Evolutionary conservation across 2,113 vertebrate genomes (phyloP).

Genomic region (Psittacula cyanocephala): DNA sequence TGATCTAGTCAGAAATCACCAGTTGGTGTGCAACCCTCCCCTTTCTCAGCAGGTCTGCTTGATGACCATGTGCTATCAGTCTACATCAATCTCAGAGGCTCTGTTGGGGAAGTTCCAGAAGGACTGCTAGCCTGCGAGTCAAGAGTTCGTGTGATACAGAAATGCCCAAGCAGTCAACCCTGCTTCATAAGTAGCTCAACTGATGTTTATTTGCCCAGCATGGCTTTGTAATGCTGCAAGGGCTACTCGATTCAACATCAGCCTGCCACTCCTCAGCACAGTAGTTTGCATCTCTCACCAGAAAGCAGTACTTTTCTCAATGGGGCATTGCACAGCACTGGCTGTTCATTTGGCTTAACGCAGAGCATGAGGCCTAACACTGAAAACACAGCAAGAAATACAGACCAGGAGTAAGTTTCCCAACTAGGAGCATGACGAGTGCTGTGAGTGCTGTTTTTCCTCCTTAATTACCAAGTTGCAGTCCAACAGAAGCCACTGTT

Average conservation of each 20-base stretch:
- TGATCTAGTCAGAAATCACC: not conserved
- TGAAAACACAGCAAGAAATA: not conserved
- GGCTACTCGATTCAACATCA: not conserved
- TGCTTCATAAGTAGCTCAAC: accelerated
- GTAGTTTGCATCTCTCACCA: not conserved
- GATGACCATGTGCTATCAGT: accelerated
- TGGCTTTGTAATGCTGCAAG: not conserved
- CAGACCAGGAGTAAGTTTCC: not conserved
- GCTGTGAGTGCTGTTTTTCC: not conserved
- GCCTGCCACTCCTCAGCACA: not conserved
- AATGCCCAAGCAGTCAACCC: not conserved
- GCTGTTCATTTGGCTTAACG: not conserved
- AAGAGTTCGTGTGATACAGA: accelerated
- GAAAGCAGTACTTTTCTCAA: not conserved
- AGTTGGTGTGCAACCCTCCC: not conserved
- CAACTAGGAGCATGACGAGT: not conserved
- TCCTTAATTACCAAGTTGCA: not conserved
- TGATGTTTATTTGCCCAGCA: not conserved
- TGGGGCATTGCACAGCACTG: not conserved
- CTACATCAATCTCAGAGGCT: not conserved
- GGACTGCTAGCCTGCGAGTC: accelerated
- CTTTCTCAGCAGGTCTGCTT: not conserved
- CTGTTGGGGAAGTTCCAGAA: not conserved
- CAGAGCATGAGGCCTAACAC: not conserved
- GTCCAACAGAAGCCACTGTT: not conserved